Evolutionary conservation across 2,113 vertebrate genomes (phyloP), one percentile per base, ranked within the genome.

Genomic region (Atherinomorus stipes): DNA sequence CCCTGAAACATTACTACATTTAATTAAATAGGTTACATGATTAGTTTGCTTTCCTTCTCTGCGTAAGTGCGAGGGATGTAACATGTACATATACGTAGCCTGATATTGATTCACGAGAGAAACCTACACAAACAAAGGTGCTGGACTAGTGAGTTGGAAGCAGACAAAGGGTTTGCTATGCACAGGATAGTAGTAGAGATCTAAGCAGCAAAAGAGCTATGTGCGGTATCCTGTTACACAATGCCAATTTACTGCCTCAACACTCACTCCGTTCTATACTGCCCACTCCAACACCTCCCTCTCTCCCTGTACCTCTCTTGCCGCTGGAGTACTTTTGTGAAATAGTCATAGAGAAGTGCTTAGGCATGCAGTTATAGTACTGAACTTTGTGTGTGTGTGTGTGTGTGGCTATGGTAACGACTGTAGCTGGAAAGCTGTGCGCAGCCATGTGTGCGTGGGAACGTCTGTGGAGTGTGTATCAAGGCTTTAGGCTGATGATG

Each of bases 141-240:
- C 15, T 12, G 25, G 47, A 61, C 26, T 37, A 49, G 60, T 31
- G 65, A 58, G 58, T 67, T 38, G 28, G 64, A 79, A 89, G 86
- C 90, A 89, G 84, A 95, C 91, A 94, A 94, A 95, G 95, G 89
- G 89, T 86, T 85, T 90, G 90, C 92, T 95, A 91, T 93, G 87
- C 90, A 74, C 85, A 89, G 92, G 95, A 90, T 84, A 88, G 80
- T 85, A 73, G 87, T 83, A 70, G 65, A 93, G 93, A 92, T 94
- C 91, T 65, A 47, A 88, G 67, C 84, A 83, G 90, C 86, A 91
- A 91, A 92, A 83, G 84, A 96, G 91, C 91, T 95, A 95, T 95
- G 94, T 94, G 92, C 93, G 95, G 94, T 95, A 95, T 97, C 94
- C 93, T 92, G 91, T 93, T 94, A 94, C 95, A 96, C 95, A 97